A percentile compares a stretch with the other conserved stretches of the same genome.
Conservation (phyloP, 2,113 vertebrate genomes). For the Lamprotornis superbus region DNA sequence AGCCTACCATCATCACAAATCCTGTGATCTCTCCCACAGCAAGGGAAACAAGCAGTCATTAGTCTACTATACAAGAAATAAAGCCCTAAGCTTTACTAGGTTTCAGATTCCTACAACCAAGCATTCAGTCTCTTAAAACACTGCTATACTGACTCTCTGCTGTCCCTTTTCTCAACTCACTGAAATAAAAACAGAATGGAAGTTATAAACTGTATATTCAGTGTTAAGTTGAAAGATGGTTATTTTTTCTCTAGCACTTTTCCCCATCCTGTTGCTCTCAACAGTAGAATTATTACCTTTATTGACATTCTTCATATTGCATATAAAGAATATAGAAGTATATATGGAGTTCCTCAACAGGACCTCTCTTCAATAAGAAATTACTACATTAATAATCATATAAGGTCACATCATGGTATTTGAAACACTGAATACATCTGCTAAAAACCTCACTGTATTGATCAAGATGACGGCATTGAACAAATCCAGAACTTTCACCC, state of each 20-base stretch:
- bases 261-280: not conserved
- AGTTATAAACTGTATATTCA: not conserved
- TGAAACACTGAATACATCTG: not conserved
- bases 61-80: not conserved
- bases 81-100: not conserved
- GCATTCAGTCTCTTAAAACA: not conserved
- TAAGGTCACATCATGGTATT: not conserved
- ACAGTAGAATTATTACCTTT: not conserved
- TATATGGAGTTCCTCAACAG: not conserved
- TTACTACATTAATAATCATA: not conserved
- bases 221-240: not conserved
- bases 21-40: not conserved
- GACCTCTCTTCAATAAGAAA: not conserved
- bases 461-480: not conserved
- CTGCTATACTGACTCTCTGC: not conserved
- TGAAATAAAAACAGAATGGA: not conserved
- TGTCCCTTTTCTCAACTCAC: not conserved
- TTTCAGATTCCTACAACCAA: not conserved
- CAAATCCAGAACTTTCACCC: not conserved
- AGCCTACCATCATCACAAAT: not conserved
- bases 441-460: not conserved
- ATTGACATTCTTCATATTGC: not conserved
- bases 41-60: not conserved
- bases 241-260: not conserved
- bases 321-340: not conserved